Evolutionary conservation across 2,888 invertebrate genomes (phyloP), one percentile per base, ranked within the genome.

Genomic region (Leptopilina drosophilae): DNA sequence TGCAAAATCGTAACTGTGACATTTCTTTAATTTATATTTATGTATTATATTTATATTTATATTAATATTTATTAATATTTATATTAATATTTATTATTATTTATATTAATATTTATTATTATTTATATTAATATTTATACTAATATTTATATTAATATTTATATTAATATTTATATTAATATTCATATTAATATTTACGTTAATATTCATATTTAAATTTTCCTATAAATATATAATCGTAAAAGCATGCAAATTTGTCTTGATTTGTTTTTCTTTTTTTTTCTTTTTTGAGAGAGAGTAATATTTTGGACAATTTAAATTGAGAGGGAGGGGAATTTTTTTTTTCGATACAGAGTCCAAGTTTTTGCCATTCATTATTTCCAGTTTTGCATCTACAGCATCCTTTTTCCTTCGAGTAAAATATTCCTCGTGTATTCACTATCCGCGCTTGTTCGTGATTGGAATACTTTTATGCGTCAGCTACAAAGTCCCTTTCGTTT

Each of bases 391-490:
- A 73, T 73, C 40, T 53, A n/a, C n/a, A 73, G 53, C 53, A 59
- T n/a, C 33, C 73, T 73, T 73, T 73, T 73, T 56, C 56, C 33
- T 59, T 33, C 33, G 26, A 73, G 56, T 73, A 73, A 73, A 73
- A 73, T 73, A 73, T 73, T 73, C 53, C 73, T 73, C 73, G 26
- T 73, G 73, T 73, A 56, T 53, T 33, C 26, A 53, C 73, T 73
- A 73, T 73, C 56, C 56, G n/a, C 53, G 56, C 82, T 84, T 85
- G 87, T 84, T 84, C 86, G 84, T 85, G 87, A 88, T 88, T 87
- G 87, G 86, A 87, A 88, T 88, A 88, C 87, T 87, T 88, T 84
- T 86, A 85, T 85, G 87, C 85, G 84, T 85, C 79, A 79, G 73
- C 80, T 75, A 65, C 77, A 69, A 79, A 81, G 83, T 85, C 84